A percentile compares a stretch with the other conserved stretches of the same genome.
These are phyloP conservation scores for Aricia agestis DNA, from an alignment of 1,140 invertebrate species.

Conservation along the genomic window DNA sequence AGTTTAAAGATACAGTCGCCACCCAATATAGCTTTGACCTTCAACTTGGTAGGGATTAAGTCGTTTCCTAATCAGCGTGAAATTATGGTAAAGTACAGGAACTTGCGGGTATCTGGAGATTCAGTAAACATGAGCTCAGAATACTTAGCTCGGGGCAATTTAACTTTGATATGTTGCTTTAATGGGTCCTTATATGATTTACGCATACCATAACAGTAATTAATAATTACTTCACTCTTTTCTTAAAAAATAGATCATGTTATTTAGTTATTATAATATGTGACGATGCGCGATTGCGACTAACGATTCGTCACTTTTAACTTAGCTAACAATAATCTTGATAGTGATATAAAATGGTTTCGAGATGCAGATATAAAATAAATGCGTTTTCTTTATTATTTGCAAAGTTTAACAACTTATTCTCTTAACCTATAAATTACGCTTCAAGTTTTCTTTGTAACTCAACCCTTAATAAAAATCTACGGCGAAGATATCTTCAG, in stretches of 20 bases:
- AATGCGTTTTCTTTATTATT: not conserved
- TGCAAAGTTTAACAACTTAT: constrained; percentile 1
- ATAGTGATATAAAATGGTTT: not conserved
- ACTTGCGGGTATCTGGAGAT: not conserved
- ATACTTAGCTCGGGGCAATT: no score
- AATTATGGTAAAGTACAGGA: not conserved
- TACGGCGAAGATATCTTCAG: constrained; percentile 34
- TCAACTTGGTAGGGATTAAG: not conserved
- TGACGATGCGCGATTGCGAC: no score
- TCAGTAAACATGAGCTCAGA: no score
- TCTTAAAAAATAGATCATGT: no score
- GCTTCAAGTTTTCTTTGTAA: constrained; percentile 28
- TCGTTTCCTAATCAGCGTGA: not conserved
- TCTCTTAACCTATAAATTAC: constrained; percentile 25
- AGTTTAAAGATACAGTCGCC: not conserved
- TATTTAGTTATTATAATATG: no score
- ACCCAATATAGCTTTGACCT: not conserved
- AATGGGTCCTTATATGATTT: no score
- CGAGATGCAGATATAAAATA: not conserved
- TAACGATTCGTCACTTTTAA: no score
- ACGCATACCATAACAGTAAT: no score
- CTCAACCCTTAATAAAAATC: constrained; percentile 38
- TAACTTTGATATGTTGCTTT: no score
- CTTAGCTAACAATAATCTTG: no score
- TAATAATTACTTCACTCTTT: no score